A percentile compares a stretch with the other conserved stretches of the same genome.
phyloP scores from a whole-genome alignment of 2,113 vertebrate genomes.

The Lophius piscatorius region DNA sequence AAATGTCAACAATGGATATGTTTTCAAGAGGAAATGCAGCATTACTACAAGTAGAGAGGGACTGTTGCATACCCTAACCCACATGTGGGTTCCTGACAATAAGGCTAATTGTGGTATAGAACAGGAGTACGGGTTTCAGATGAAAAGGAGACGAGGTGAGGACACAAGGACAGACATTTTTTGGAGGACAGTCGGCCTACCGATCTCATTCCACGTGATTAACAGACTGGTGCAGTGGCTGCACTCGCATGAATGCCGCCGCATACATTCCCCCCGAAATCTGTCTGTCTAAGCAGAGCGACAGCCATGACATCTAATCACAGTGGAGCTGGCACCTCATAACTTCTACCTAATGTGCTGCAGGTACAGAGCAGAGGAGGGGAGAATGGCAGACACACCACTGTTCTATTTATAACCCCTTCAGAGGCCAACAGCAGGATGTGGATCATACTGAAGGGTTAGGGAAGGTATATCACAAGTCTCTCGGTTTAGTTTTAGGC shows the following conservation, averaged over 20 bases:
- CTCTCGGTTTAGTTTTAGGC: conserved; percentile 54
- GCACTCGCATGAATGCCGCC: conserved; percentile 82
- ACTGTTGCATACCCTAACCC: too few relatives aligned
- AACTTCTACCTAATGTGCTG: conserved; percentile 79
- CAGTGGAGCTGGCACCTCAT: conserved; percentile 82
- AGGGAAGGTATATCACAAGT: conserved; percentile 64
- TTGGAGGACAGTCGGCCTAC: conserved; percentile 60
- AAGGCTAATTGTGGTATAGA: conserved; percentile 18
- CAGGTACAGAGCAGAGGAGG: conserved; percentile 59
- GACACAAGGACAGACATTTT: conserved; percentile 71
- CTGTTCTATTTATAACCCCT: conserved; percentile 70
- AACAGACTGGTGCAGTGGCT: conserved; percentile 81
- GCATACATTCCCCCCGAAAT: conserved; percentile 78
- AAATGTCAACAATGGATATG: conserved; percentile 23
- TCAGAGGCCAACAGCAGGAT: conserved; percentile 72
- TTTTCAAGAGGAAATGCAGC: conserved; percentile 40
- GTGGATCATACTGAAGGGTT: conserved; percentile 69
- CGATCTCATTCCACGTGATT: conserved; percentile 68
- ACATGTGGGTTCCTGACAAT: conserved; percentile 25
- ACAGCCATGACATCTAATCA: conserved; percentile 89
- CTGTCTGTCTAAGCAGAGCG: conserved; percentile 88
- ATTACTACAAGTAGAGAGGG: conserved; percentile 16
- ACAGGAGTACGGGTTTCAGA: conserved; percentile 27
- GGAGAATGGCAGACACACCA: conserved; percentile 35
- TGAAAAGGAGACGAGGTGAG: conserved; percentile 49